phyloP scores from a whole-genome alignment of 1,140 invertebrate species.

The Drosophila kepulauana region DNA sequence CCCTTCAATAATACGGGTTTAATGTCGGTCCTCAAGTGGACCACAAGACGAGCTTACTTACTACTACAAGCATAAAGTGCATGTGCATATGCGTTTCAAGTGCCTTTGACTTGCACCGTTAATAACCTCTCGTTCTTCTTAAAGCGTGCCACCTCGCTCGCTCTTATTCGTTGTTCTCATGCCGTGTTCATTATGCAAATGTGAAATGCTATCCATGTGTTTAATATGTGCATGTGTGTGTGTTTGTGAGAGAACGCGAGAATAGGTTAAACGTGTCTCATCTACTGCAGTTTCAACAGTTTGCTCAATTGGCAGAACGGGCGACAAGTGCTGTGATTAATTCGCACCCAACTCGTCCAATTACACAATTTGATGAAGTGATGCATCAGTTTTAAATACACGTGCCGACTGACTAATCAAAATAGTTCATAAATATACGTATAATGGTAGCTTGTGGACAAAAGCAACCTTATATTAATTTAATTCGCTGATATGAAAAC shows the following conservation, averaged over 20 bases:
- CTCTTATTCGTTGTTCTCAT: slow-evolving; percentile 1
- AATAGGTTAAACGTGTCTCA: slow-evolving; percentile 24
- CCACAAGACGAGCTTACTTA: slow-evolving; percentile 16
- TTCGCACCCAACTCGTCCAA: slow-evolving; percentile 35
- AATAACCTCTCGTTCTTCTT: slow-evolving; percentile 10
- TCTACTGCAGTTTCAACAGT: slow-evolving; percentile 22
- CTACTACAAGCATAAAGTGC: background rate
- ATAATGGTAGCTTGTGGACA: background rate
- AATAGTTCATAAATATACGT: background rate
- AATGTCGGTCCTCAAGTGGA: slow-evolving; percentile 15
- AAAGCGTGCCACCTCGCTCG: slow-evolving; percentile 5
- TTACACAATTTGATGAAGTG: slow-evolving; percentile 44
- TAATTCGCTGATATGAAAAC: background rate
- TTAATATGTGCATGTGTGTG: background rate
- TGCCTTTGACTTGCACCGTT: background rate
- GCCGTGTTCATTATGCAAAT: slow-evolving; percentile 28
- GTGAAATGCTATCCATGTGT: background rate
- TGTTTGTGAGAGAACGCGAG: slow-evolving; percentile 4
- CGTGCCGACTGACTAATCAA: slow-evolving; percentile 26
- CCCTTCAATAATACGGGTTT: slow-evolving; percentile 30
- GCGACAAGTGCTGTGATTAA: slow-evolving; percentile 39
- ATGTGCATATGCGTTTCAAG: slow-evolving; percentile 8
- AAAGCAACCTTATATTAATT: background rate
- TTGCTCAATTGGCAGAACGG: slow-evolving; percentile 32
- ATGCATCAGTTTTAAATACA: slow-evolving; percentile 24